Base-by-base conservation (phyloP, 2,888 invertebrate genomes). In the Noctuana brunneofusca region DNA sequence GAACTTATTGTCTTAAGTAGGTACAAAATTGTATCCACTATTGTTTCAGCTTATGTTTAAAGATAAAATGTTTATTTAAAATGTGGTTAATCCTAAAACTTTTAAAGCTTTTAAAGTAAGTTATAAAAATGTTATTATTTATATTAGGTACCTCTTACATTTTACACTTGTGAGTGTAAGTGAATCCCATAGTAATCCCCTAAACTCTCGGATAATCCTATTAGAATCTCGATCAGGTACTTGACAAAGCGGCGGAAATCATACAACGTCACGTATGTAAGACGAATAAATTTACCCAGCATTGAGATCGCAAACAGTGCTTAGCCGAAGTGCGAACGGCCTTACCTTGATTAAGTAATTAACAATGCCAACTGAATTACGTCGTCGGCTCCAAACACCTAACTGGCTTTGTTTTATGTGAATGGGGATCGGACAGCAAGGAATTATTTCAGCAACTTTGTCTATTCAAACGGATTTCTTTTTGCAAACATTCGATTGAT, bases 271-370 rank as follows among this genome's bases (percentile, higher is more conserved):
- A 35, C 60, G 54, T 55, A 55, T 60, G 65, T 64, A 65, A 64
- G 52, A 43, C 63, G 64, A 66, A 68, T 66, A 67, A 66, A 66
- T 65, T 68, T 66, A 63, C 67, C 53, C 63, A 63, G 64, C 65
- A 68, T 64, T 67, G 66, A 67, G 70, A 70, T 65, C 67, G 64
- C 67, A 70, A 67, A 68, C 65, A 67, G 65, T 57, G 58, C 67
- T 65, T 65, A 66, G 64, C 65, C 65, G 62, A 65, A 63, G 68
- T 65, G 66, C 64, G 66, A 67, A 67, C 64, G 63, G 65, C 65
- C 66, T 68, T 69, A 69, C 65, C 68, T 73, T 73, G 69, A 71
- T 71, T 71, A 71, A 71, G 68, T 72, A 71, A 70, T 73, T 73
- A 71, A 72, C 72, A 66, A 69, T 68, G 65, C 65, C 64, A 68